phyloP scores from a whole-genome alignment of 2,797 vertebrate species.

The Myoxocephalus aenaeus region DNA sequence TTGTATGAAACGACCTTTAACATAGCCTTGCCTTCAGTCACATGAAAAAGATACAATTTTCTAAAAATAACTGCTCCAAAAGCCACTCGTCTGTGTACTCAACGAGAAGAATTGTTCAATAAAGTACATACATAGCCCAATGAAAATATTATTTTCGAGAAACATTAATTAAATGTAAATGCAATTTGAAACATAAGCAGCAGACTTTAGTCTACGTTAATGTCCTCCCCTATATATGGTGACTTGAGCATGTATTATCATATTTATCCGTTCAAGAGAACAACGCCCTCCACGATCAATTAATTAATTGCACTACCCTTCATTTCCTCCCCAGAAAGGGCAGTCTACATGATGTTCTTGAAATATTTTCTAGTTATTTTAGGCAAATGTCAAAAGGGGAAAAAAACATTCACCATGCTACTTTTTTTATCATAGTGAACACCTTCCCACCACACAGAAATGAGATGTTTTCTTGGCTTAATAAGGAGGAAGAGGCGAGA shows the following conservation, averaged over 20 bases:
- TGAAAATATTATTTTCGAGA: no score
- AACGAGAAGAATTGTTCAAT: no score
- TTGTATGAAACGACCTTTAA: background rate
- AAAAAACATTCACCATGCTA: background rate
- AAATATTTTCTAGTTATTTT: background rate
- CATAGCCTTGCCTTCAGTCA: background rate
- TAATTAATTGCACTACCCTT: background rate
- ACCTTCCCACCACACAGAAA: constrained; percentile 25
- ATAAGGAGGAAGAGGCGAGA: constrained; percentile 35
- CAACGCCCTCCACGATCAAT: no score
- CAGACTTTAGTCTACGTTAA: no score
- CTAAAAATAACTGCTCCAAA: no score
- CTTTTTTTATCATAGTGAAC: constrained; percentile 20
- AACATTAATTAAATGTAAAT: no score
- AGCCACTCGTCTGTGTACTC: no score
- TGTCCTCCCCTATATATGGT: no score
- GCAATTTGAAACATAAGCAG: no score
- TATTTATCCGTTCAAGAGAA: no score
- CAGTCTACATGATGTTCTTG: background rate
- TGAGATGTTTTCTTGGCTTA: constrained; percentile 35
- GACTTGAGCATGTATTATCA: no score
- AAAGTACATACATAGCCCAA: no score
- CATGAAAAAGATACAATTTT: background rate
- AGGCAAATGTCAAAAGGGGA: background rate
- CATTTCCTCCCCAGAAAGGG: background rate